phyloP scores from a whole-genome alignment of 2,797 vertebrate species.

The Zenarchopterus dispar region DNA sequence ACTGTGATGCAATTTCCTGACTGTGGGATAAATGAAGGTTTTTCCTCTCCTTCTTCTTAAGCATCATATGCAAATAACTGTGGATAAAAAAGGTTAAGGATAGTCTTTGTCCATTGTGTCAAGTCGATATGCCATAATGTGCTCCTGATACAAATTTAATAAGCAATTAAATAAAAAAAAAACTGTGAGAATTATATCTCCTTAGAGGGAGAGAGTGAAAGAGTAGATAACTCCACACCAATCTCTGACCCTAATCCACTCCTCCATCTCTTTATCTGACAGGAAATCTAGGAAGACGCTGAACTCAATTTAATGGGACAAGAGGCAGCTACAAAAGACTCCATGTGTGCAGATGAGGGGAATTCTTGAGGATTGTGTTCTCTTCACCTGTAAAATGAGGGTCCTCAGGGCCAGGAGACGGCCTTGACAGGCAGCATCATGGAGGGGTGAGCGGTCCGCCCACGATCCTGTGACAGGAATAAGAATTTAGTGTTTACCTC shows the following conservation, averaged over 20 bases:
- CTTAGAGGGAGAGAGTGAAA: too few species aligned
- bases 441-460: constrained; percentile 93
- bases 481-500: constrained; percentile 12
- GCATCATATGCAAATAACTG: constrained; percentile 1
- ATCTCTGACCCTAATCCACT: not conserved
- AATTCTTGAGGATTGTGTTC: constrained; percentile 25
- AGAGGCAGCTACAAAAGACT: constrained; percentile 11
- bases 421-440: constrained; percentile 94
- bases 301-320: constrained; percentile 16
- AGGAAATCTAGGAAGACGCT: constrained; percentile 7
- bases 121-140: not conserved
- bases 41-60: too few species aligned
- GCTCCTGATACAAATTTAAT: not conserved
- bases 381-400: constrained; percentile 90
- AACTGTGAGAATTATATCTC: not conserved
- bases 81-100: not conserved
- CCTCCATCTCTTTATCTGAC: constrained; percentile 18
- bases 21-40: too few species aligned
- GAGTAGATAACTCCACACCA: too few species aligned
- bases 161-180: too few species aligned
- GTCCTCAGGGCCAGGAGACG: constrained; percentile 92
- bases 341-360: constrained; percentile 14
- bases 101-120: too few species aligned
- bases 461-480: constrained; percentile 86
- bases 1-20: too few species aligned